These are phyloP conservation scores for Sesamia nonagrioides DNA, from an alignment of 1,140 invertebrate species.

Conservation along the genomic window DNA sequence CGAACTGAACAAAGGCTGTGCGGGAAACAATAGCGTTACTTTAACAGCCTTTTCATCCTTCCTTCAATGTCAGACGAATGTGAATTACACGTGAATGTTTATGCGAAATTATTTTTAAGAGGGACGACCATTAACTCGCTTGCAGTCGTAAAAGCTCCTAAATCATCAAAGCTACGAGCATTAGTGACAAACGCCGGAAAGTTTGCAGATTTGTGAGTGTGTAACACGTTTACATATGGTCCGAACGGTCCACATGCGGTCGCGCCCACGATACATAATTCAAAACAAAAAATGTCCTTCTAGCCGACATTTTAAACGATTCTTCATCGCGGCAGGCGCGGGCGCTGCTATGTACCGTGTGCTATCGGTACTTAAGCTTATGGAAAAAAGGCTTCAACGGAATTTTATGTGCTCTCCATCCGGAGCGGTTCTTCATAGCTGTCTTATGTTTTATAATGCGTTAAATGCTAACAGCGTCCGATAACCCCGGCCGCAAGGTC, in stretches of 20 bases:
- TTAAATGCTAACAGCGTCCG: conserved; percentile 84
- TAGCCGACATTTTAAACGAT: conserved; percentile 78
- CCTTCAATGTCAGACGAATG: conserved; percentile 58
- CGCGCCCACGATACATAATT: conserved; percentile 69
- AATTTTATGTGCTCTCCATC: conserved; percentile 78
- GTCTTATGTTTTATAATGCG: conserved; percentile 79
- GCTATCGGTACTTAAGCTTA: conserved; percentile 80
- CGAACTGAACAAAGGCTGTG: conserved; percentile 51
- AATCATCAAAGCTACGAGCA: conserved; percentile 31
- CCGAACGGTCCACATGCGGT: conserved; percentile 63
- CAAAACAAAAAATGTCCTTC: conserved; percentile 81
- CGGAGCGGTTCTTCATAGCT: conserved; percentile 82
- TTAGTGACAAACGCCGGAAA: conserved; percentile 16
- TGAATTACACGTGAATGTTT: conserved; percentile 37
- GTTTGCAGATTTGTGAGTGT: conserved; percentile 43
- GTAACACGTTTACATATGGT: conserved; percentile 57
- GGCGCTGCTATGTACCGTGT: conserved; percentile 71
- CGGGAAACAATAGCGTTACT: conserved; percentile 48
- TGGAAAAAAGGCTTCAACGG: conserved; percentile 82
- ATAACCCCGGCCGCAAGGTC: conserved; percentile 84
- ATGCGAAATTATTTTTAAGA: conserved; percentile 26
- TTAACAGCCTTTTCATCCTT: conserved; percentile 51
- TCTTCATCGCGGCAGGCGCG: conserved; percentile 60
- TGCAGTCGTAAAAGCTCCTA: conserved; percentile 16
- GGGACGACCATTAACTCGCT: conserved; percentile 2